Conservation (phyloP, 2,113 vertebrate genomes). For the Trematomus loennbergii region DNA sequence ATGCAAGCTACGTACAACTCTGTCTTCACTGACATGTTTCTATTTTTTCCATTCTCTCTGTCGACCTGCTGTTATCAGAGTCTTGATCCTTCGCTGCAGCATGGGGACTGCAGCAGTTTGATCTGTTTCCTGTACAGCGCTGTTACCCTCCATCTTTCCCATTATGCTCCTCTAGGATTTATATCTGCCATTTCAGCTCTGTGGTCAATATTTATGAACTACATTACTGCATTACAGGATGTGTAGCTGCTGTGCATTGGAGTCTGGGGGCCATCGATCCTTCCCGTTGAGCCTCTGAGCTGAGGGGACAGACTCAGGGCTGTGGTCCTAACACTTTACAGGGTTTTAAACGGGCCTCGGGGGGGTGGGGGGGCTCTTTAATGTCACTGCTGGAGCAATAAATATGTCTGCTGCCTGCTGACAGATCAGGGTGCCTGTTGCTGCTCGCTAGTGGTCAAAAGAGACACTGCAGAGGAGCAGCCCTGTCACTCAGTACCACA, state of each 20-base stretch:
- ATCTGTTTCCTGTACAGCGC: conserved; percentile 53
- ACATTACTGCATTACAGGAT: conserved; percentile 69
- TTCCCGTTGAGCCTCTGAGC: conserved; percentile 27
- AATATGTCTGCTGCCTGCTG: conserved; percentile 50
- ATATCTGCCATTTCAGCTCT: conserved; percentile 66
- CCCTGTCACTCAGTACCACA: background rate
- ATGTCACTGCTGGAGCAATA: conserved; percentile 29
- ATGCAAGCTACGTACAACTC: background rate
- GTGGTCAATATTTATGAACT: conserved; percentile 80
- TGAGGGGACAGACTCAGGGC: conserved; percentile 30
- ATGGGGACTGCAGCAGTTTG: conserved; percentile 53
- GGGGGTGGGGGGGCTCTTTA: conserved; percentile 12
- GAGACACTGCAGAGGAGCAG: conserved; percentile 45
- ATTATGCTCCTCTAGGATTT: conserved; percentile 71
- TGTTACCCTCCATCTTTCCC: conserved; percentile 38
- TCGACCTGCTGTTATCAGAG: conserved; percentile 10
- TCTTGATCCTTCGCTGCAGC: conserved; percentile 8
- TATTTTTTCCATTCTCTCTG: conserved; percentile 14
- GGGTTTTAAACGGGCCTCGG: conserved; percentile 43
- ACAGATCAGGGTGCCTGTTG: conserved; percentile 31
- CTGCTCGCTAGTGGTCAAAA: conserved; percentile 70
- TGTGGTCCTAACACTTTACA: conserved; percentile 42
- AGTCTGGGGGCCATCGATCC: conserved; percentile 61
- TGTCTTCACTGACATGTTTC: background rate
- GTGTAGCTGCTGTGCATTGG: conserved; percentile 59